A percentile compares a stretch with the other conserved stretches of the same genome.
phyloP scores from a whole-genome alignment of 2,797 vertebrate species.

The Mus minutoides region DNA sequence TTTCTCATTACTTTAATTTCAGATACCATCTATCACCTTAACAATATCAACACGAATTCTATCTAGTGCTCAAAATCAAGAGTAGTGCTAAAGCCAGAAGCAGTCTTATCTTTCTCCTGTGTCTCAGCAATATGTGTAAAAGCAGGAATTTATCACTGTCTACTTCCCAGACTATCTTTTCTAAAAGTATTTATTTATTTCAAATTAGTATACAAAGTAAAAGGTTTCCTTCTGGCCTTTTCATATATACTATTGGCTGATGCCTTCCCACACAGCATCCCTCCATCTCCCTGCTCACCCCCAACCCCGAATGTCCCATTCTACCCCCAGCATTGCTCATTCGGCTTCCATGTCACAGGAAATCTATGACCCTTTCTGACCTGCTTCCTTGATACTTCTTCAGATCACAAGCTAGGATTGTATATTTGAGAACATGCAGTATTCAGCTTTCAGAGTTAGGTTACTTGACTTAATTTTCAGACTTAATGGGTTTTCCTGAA shows the following conservation, averaged over 20 bases:
- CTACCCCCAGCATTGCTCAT: background rate
- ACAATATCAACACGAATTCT: background rate
- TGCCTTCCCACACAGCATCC: too few species aligned
- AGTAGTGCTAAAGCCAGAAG: background rate
- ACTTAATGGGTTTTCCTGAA: background rate
- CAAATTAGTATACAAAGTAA: background rate
- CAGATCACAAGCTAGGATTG: background rate
- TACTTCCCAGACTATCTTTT: background rate
- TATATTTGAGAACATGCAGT: background rate
- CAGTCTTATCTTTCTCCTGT: background rate
- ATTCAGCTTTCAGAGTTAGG: background rate
- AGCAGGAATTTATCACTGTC: background rate
- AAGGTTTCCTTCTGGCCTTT: background rate
- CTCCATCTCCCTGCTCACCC: too few species aligned
- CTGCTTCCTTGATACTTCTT: background rate
- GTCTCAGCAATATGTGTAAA: background rate
- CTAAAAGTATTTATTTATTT: background rate
- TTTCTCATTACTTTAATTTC: conserved; percentile 43
- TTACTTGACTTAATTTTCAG: background rate
- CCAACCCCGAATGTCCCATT: background rate
- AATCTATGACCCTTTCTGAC: background rate
- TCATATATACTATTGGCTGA: background rate
- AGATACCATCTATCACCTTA: background rate
- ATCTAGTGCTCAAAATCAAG: background rate
- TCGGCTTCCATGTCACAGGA: background rate